These are phyloP conservation scores for Pitta sordida DNA, from an alignment of 2,113 vertebrate genomes.

Conservation along the genomic window DNA sequence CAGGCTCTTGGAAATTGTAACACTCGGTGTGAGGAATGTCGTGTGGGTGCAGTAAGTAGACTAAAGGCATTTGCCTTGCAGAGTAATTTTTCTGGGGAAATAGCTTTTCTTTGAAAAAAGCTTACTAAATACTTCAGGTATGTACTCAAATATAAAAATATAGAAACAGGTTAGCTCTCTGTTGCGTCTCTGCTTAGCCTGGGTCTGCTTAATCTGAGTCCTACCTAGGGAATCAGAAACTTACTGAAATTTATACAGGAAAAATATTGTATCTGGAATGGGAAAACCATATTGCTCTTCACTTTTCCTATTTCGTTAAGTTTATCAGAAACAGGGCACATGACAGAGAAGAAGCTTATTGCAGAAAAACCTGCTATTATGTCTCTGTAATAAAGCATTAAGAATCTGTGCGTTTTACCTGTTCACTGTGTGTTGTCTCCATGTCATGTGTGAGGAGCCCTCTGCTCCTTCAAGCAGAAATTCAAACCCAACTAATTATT, in stretches of 20 bases:
- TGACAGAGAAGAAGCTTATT: neutral
- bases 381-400: neutral
- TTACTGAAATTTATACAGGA: neutral
- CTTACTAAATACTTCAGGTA: neutral
- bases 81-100: neutral
- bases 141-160: neutral
- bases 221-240: neutral
- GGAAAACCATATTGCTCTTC: neutral
- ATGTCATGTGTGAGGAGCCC: neutral
- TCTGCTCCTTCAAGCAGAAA: neutral
- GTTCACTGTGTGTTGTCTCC: neutral
- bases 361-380: neutral
- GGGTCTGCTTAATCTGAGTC: accelerated
- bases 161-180: neutral
- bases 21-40: neutral
- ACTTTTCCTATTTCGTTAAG: neutral
- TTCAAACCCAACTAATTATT: neutral
- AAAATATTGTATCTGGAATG: neutral
- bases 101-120: neutral
- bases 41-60: neutral
- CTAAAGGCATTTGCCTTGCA: neutral
- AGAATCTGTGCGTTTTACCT: neutral
- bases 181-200: accelerated
- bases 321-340: neutral
- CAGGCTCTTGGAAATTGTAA: neutral